phyloP scores from a whole-genome alignment of 1,140 invertebrate genomes.

The Apocrypta bakeri region DNA sequence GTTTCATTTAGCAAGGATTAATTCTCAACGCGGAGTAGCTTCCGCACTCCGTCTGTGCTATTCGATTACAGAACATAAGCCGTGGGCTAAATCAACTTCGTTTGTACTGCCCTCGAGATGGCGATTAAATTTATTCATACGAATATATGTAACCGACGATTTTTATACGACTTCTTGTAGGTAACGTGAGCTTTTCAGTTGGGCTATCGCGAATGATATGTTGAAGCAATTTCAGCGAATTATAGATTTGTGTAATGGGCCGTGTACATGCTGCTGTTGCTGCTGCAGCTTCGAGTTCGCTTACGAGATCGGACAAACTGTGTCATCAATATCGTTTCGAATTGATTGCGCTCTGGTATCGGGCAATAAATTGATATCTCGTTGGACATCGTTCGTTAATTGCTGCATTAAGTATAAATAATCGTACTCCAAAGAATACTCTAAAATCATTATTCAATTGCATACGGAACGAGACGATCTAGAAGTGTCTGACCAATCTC shows the following conservation, averaged over 20 bases:
- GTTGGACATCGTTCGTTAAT: background rate
- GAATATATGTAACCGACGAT: background rate
- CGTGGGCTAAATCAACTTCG: constrained; percentile 23
- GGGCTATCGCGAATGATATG: constrained; percentile 21
- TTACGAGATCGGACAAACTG: background rate
- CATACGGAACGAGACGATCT: too few relatives aligned
- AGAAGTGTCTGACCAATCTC: background rate
- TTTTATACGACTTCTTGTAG: background rate
- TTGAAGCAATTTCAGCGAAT: constrained; percentile 25
- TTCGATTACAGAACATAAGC: constrained; percentile 14
- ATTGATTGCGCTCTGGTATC: background rate
- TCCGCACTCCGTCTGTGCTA: background rate
- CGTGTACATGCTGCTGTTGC: background rate
- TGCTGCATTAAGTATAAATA: constrained; percentile 1
- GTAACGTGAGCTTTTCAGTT: background rate
- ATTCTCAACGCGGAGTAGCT: background rate
- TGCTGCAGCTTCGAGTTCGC: too few relatives aligned
- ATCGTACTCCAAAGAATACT: background rate
- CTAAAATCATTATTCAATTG: background rate
- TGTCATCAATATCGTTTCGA: background rate
- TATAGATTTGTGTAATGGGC: constrained; percentile 18
- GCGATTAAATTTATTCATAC: background rate
- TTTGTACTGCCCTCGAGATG: background rate
- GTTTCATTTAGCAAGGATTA: constrained; percentile 31
- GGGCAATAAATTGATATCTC: constrained; percentile 7